Base-by-base conservation (phyloP, 92 coral and sea anemone species). In the Parazoanthus swiftii region DNA sequence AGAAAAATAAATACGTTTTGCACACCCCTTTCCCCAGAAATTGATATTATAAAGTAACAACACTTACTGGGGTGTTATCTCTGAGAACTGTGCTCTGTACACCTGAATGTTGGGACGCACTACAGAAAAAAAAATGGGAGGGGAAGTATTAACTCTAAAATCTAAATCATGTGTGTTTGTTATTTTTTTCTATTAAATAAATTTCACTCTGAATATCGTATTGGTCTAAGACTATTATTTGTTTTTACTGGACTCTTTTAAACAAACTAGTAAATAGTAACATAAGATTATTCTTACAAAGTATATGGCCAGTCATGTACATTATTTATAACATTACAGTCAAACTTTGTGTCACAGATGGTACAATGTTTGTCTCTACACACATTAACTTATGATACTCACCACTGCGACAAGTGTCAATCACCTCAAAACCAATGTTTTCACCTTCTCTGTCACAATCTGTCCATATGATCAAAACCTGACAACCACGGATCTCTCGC, bases 371-470 rank as follows among this genome's bases (percentile, higher is more conserved):
- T 48, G 51, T 58, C 15, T 58, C 23, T 15, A 23, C 66, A 14
- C 18, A 58, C 66, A 48, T 48, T 7, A 82, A 44, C 65, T 1
- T 10, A 48, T 21, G 65, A 29, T 23, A 87, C 88, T 73, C 92
- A 92, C 96, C 90, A 67, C 77, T 86, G 23, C 91, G 90, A 79
- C 99, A 97, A 50, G 94, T 93, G 14, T 95, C 92, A 67, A 97
- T 95, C 43, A 92, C 91, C 91, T 97, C 98, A 92, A 91, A 95
- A 0, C 99, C 99, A 89, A 97, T 97, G 73, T 97, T 97, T 80
- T 97, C 99, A 33, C 99, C 99, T 78, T 97, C 99, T 86, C 99
- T 89, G 54, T 97, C 99, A 89, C 99, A 97, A 85, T 97, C 99
- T 48, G 99, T 97, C 99, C 99, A 97, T 48, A 97, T 90, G 13